phyloP scores from a whole-genome alignment of 2,888 invertebrate species.

The Lochmaea capreae region DNA sequence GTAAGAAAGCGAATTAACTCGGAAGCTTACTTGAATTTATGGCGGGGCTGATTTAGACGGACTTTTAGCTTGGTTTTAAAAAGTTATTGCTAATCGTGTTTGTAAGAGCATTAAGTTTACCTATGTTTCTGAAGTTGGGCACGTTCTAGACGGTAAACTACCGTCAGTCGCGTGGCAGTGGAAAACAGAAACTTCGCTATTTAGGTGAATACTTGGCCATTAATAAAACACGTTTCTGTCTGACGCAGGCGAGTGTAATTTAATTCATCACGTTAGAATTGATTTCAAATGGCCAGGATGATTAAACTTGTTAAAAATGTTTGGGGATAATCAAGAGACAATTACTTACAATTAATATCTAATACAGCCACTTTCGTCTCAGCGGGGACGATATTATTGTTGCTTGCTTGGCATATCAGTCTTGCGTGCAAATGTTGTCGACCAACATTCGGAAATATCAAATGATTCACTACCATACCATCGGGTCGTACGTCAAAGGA shows the following conservation, averaged over 20 bases:
- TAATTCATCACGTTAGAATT: background rate
- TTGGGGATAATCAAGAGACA: too few relatives aligned
- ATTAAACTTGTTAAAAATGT: too few relatives aligned
- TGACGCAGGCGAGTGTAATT: background rate
- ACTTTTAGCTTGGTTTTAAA: conserved; percentile 1
- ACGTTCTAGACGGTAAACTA: background rate
- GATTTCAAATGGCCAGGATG: background rate
- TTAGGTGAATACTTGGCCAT: background rate
- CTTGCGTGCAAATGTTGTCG: conserved; percentile 85
- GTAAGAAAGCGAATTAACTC: conserved; percentile 8
- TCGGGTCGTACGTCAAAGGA: conserved; percentile 78
- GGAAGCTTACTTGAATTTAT: background rate
- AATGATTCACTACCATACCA: conserved; percentile 81
- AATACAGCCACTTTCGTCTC: conserved; percentile 82
- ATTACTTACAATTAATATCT: conserved; percentile 86
- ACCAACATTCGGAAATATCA: conserved; percentile 83
- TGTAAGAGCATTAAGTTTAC: background rate
- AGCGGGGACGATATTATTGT: conserved; percentile 85
- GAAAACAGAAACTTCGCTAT: background rate
- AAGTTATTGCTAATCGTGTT: conserved; percentile 4
- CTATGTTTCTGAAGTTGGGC: background rate
- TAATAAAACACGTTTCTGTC: background rate
- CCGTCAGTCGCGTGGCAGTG: background rate
- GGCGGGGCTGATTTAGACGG: conserved; percentile 3
- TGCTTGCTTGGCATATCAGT: conserved; percentile 88